phyloP scores from a whole-genome alignment of 2,888 invertebrate genomes.

The Cetonia aurata region DNA sequence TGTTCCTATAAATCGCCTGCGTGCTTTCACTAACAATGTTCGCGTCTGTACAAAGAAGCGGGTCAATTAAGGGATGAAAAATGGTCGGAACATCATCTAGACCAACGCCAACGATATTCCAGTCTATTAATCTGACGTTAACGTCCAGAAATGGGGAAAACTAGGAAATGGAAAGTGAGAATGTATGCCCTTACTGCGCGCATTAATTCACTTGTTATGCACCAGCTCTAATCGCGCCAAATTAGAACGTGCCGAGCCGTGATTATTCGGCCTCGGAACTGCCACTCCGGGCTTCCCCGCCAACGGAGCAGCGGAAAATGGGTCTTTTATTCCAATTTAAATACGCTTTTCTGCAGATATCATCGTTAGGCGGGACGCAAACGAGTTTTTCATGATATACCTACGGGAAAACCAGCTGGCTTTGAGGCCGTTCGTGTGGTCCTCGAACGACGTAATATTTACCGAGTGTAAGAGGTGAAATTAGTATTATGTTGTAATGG shows the following conservation, averaged over 20 bases:
- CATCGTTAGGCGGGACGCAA: slow-evolving; percentile 35
- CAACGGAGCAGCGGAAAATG: slow-evolving; percentile 25
- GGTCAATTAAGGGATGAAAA: slow-evolving; percentile 36
- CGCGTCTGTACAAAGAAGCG: slow-evolving; percentile 17
- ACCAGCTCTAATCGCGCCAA: slow-evolving; percentile 34
- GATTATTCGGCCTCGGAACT: slow-evolving; percentile 28
- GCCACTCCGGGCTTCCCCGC: slow-evolving; percentile 7
- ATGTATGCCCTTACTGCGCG: slow-evolving; percentile 28
- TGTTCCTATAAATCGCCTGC: slow-evolving; percentile 17
- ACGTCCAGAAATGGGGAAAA: slow-evolving; percentile 21
- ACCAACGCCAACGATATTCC: slow-evolving; percentile 33
- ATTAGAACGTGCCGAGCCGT: slow-evolving; percentile 34
- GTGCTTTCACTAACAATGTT: slow-evolving; percentile 16
- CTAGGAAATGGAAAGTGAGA: slow-evolving; percentile 40
- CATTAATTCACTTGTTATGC: slow-evolving; percentile 38
- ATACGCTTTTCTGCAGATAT: slow-evolving; percentile 35
- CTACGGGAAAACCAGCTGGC: slow-evolving; percentile 28
- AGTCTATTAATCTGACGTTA: slow-evolving; percentile 38
- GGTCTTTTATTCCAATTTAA: slow-evolving; percentile 39
- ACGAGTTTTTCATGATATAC: slow-evolving; percentile 37
- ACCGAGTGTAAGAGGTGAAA: neutral
- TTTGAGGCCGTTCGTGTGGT: slow-evolving; percentile 20
- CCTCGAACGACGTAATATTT: slow-evolving; percentile 19
- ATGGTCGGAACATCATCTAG: slow-evolving; percentile 24
- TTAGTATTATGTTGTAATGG: neutral